These are phyloP conservation scores for Drosophila pseudoobscura DNA, from an alignment of 1,140 invertebrate genomes.

Conservation along the genomic window DNA sequence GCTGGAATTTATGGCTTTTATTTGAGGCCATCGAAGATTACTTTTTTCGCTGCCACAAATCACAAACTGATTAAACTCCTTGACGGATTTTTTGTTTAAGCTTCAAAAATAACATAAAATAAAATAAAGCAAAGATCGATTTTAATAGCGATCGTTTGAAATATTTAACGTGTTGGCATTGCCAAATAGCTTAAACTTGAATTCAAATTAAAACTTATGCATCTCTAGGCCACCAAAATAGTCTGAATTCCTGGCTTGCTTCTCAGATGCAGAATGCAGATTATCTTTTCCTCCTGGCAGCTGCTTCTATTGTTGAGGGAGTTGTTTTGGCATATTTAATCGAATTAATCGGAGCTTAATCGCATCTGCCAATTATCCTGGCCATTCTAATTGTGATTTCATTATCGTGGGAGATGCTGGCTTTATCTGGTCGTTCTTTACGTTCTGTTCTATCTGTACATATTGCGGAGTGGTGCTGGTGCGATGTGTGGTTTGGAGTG, in stretches of 20 bases:
- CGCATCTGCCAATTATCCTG: slow-evolving; percentile 46
- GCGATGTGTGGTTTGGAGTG: no score
- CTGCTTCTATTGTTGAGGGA: no score
- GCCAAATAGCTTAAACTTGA: background rate
- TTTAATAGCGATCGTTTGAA: no score
- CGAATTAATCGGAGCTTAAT: slow-evolving; percentile 22
- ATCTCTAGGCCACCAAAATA: no score
- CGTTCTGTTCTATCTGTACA: no score
- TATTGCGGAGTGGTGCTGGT: background rate
- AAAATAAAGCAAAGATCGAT: slow-evolving; percentile 8
- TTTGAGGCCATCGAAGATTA: slow-evolving; percentile 61
- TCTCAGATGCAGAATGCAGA: background rate
- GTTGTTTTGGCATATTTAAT: slow-evolving; percentile 33
- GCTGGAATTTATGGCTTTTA: slow-evolving; percentile 66
- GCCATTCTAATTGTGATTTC: slow-evolving; percentile 42
- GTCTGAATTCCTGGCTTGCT: no score
- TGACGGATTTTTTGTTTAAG: no score
- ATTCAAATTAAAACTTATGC: no score
- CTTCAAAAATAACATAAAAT: no score
- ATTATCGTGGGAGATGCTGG: slow-evolving; percentile 4
- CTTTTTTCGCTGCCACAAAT: slow-evolving; percentile 55
- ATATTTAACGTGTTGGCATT: slow-evolving; percentile 7
- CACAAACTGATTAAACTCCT: slow-evolving; percentile 68
- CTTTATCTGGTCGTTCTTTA: background rate
- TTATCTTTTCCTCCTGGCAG: background rate